phyloP scores from a whole-genome alignment of 2,797 vertebrate species.

The Otus scops region DNA sequence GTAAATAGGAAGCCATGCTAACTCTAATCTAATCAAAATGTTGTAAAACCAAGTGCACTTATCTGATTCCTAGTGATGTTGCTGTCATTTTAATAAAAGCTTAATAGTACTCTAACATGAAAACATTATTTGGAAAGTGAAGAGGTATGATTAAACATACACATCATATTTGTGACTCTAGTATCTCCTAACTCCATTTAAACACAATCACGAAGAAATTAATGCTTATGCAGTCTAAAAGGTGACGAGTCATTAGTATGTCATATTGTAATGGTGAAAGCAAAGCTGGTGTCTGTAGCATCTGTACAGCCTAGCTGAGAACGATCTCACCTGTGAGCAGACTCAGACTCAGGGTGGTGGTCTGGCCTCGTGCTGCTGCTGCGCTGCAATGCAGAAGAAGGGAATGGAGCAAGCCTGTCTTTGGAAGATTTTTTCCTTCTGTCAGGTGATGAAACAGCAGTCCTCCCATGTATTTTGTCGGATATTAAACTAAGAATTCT shows the following conservation, averaged over 20 bases:
- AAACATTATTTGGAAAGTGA: slow-evolving; percentile 43
- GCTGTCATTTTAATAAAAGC: slow-evolving; percentile 53
- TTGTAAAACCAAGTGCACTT: slow-evolving; percentile 15
- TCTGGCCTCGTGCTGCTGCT: not conserved
- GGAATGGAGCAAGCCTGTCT: not conserved
- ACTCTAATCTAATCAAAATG: slow-evolving; percentile 34
- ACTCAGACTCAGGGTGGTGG: not conserved
- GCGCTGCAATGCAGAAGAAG: not conserved
- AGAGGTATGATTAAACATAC: not conserved
- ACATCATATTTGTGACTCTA: slow-evolving; percentile 1
- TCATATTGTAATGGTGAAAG: not conserved
- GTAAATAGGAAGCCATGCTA: slow-evolving; percentile 10
- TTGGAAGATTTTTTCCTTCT: not conserved
- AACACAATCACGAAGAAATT: not conserved
- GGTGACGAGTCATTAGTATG: not conserved
- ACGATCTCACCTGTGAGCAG: not conserved
- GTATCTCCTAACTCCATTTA: slow-evolving; percentile 3
- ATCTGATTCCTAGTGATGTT: not conserved
- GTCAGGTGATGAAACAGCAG: not conserved
- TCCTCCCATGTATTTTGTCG: not conserved
- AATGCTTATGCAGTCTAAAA: not conserved
- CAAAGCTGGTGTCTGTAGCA: not conserved
- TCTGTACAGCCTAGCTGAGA: not conserved
- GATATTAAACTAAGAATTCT: not conserved
- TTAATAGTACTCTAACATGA: slow-evolving; percentile 32